Base-by-base conservation (phyloP, 2,113 vertebrate species). In the Apodemus speciosus region DNA sequence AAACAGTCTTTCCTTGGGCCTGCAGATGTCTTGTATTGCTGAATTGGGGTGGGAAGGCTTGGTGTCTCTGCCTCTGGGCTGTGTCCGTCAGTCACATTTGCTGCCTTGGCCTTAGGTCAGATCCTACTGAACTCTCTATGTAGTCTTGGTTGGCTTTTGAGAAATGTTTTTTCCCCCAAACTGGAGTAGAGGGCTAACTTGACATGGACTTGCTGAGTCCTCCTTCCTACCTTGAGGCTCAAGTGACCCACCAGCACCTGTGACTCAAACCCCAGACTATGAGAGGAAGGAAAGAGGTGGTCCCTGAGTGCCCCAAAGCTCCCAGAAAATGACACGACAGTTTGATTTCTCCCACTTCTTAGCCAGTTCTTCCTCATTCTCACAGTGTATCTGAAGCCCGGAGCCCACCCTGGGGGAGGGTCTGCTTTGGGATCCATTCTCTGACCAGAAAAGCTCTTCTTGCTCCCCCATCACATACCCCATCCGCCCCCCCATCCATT, bases 401-500 rank as follows among this genome's bases (percentile, higher is more conserved):
- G 25, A 43, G 49, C 32, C 51, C 21, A 25, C 15, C 35, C 2
- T 56, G 25, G 51, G 10, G 51, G 68, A 73, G 53, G 16, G 38
- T n/a, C 25, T 87, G 68, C 15, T 25, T 40, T 73, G 25, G 27
- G 68, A 60, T 32, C 69, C 69, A 87, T 58, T 58, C 23, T 40
- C n/a, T 58, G n/a, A 69, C 49, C 27, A 21, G 43, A n/a, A 35
- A 86, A 30, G 23, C 21, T 35, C 6, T 14, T 25, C 46, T 38
- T 40, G 38, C 53, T 53, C 13, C n/a, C 18, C 25, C n/a, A 18
- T 35, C 27, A 32, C 30, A 25, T 6, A 0, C 69, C 58, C 38
- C 32, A 4, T 25, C 8, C 11, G 0, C 3, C 51, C 51, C 20
- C 0, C 6, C 51, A 20, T 18, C 23, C 13, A 38, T 75, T 43